A percentile compares a stretch with the other conserved stretches of the same genome.
phyloP scores from a whole-genome alignment of 2,888 invertebrate species.

The Caenorhabditis sp. region DNA sequence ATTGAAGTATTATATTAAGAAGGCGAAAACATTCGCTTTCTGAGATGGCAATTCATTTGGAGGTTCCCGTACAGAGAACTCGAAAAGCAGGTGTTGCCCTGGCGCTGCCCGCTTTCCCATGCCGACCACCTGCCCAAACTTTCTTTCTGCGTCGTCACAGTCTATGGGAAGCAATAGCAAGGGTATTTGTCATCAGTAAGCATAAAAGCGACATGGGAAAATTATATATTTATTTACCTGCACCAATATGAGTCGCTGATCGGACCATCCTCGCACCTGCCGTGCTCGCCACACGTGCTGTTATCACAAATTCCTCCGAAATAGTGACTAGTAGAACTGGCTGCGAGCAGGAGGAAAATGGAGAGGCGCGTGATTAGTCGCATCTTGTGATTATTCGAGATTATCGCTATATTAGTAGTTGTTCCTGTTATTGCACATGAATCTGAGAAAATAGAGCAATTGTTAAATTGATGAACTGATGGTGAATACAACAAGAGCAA shows the following conservation, averaged over 20 bases:
- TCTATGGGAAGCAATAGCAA: constrained; percentile 18
- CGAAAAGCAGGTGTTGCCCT: background rate
- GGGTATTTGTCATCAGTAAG: constrained; percentile 10
- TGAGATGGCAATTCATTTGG: background rate
- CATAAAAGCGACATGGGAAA: constrained; percentile 14
- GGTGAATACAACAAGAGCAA: background rate
- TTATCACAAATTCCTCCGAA: constrained; percentile 13
- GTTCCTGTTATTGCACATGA: constrained; percentile 28
- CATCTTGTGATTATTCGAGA: background rate
- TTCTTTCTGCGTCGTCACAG: constrained; percentile 17
- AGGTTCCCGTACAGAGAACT: background rate
- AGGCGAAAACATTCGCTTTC: too few species aligned
- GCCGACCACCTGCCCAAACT: constrained; percentile 19
- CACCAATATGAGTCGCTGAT: constrained; percentile 1
- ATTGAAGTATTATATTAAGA: too few species aligned
- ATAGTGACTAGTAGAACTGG: too few species aligned
- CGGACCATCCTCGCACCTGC: constrained; percentile 9
- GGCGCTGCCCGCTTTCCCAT: constrained; percentile 12
- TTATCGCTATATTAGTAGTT: constrained; percentile 29
- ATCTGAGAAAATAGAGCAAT: background rate
- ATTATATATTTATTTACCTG: constrained; percentile 14
- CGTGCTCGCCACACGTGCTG: background rate
- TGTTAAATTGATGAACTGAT: background rate
- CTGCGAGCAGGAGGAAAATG: background rate
- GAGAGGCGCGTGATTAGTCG: background rate